Conservation (phyloP, 2,797 vertebrate genomes). For the Pantherophis vulpinus region DNA sequence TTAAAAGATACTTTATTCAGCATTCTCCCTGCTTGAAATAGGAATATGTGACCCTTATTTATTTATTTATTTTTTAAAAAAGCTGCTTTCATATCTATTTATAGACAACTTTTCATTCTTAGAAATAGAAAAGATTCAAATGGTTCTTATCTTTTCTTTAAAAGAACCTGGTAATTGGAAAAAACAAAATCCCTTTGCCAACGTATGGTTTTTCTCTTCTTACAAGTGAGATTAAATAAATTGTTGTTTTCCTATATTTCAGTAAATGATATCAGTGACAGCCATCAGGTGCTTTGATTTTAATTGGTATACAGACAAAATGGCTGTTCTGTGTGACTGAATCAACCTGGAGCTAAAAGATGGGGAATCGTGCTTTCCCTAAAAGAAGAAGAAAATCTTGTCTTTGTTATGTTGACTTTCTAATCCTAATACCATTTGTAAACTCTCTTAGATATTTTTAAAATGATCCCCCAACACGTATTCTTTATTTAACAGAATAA, state of each 20-base stretch:
- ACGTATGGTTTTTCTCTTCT: conserved; percentile 49
- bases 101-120: conserved; percentile 31
- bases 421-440: conserved; percentile 49
- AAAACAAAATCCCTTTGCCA: conserved; percentile 53
- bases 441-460: conserved; percentile 35
- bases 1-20: background rate
- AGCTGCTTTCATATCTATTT: conserved; percentile 24
- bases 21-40: background rate
- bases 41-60: conserved; percentile 35
- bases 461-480: background rate
- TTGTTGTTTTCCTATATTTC: conserved; percentile 48
- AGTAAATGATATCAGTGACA: conserved; percentile 53
- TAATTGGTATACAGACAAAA: conserved; percentile 50
- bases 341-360: conserved; percentile 44
- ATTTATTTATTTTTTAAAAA: conserved; percentile 1
- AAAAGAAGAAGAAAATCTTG: conserved; percentile 15
- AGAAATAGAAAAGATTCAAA: conserved; percentile 53
- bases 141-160: conserved; percentile 51
- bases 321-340: conserved; percentile 40
- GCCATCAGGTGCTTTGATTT: conserved; percentile 57
- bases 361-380: conserved; percentile 27
- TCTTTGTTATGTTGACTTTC: conserved; percentile 40
- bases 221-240: conserved; percentile 57
- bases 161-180: conserved; percentile 57
- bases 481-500: background rate